Evolutionary conservation across 2,113 vertebrate genomes (phyloP), one percentile per base, ranked within the genome.

Genomic region (Sarotherodon lohbergeri): DNA sequence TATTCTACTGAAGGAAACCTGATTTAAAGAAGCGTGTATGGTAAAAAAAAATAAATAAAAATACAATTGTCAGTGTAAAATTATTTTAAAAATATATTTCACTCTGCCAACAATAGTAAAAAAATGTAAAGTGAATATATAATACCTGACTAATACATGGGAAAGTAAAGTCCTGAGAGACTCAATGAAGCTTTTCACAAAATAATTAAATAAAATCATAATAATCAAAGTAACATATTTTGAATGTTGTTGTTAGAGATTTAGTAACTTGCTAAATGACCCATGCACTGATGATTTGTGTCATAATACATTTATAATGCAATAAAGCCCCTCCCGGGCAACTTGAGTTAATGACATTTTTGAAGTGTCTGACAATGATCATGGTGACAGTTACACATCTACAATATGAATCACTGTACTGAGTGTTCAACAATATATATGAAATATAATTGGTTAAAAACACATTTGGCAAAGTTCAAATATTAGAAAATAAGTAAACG

Each of bases 251-350:
- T n/a, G 32, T 63, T 63, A 63, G 59, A 63, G 59, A 63, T 63
- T 66, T 12, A 39, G 32, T 66, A 36, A 66, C 61, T n/a, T 39
- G 61, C 32, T 66, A 34, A 63, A 63, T 36, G 9, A 63, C 9
- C 32, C 32, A 66, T 36, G 32, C 32, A n/a, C 61, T 66, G 61
- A 36, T 66, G 61, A 0, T 36, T 66, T 36, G 32, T 66, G 17
- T 66, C 32, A 39, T 66, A 39, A 66, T 66, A 2, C 61, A 66
- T 3, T n/a, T 6, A 36, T 66, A 66, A 66, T 66, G 2, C 61
- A 66, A 66, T n/a, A 66, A 66, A 36, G 10, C 61, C 0, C 14
- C 13, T 56, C 7, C 1, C 3, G 4, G 27, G 54, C 9, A 1
- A 61, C 57, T 61, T 61, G 3, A 32, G 3, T 32, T 61, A 61